Evolutionary conservation across 2,113 vertebrate species (phyloP).

Genomic region (Lota lota): DNA sequence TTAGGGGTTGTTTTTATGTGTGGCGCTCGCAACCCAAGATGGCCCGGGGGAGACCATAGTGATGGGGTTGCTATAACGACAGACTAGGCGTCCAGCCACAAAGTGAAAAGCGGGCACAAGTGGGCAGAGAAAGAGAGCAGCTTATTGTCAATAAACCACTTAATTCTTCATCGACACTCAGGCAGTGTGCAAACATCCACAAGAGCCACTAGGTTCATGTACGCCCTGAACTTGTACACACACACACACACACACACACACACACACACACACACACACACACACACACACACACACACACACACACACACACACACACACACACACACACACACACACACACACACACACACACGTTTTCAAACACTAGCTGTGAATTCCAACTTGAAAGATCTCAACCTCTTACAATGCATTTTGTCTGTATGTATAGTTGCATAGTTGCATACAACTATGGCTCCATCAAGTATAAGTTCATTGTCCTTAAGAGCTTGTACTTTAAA

Average conservation of each 20-base stretch:
- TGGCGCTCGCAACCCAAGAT: slow-evolving; percentile 29
- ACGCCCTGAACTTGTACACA: slow-evolving; percentile 27
- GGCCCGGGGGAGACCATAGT: slow-evolving; percentile 12
- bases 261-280: slow-evolving; percentile 22
- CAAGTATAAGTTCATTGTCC: slow-evolving; percentile 12
- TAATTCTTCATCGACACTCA: slow-evolving; percentile 42
- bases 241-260: slow-evolving; percentile 18
- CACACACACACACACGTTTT: slow-evolving; percentile 21
- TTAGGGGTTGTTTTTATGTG: slow-evolving; percentile 35
- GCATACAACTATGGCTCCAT: not conserved
- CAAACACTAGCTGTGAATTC: slow-evolving; percentile 27
- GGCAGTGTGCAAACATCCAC: slow-evolving; percentile 38
- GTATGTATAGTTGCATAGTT: slow-evolving; percentile 24
- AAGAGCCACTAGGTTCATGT: slow-evolving; percentile 36
- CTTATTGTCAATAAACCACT: slow-evolving; percentile 55
- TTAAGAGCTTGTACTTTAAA: slow-evolving; percentile 18
- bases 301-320: slow-evolving; percentile 18
- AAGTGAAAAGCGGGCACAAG: slow-evolving; percentile 19
- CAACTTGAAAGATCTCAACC: slow-evolving; percentile 19
- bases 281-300: slow-evolving; percentile 7
- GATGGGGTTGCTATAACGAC: slow-evolving; percentile 54
- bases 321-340: slow-evolving; percentile 24
- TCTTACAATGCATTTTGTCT: slow-evolving; percentile 29
- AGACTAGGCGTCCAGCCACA: slow-evolving; percentile 38
- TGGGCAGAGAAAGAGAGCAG: slow-evolving; percentile 24